Base-by-base conservation (phyloP, 2,888 invertebrate genomes). In the Eristalis arbustorum region DNA sequence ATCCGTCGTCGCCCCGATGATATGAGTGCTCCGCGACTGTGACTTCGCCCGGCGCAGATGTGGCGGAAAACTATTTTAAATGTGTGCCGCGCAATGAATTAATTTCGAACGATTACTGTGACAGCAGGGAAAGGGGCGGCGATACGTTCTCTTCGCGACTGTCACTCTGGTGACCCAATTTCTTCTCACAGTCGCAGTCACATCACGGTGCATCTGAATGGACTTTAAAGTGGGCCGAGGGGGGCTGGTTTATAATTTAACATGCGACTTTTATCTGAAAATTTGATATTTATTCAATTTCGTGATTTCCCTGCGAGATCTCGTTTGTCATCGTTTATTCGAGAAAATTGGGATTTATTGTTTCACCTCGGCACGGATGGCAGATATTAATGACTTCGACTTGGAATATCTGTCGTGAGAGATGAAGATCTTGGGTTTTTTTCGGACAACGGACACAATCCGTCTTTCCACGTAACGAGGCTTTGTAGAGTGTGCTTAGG, bases 71-170 rank as follows among this genome's bases (percentile, higher is more conserved):
- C 61, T 42, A 61, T 71, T 72, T 72, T 62, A 31, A 49, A 28
- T 63, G 72, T 72, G 49, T 25, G 67, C 67, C 25, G 37, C 25
- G 37, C 69, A 72, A 49, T 72, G 62, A 72, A 72, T 72, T 72
- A 62, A 72, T 72, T 62, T 72, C 62, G 62, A 49, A 73, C 63
- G 63, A 63, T 73, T 73, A 73, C 49, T 63, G 72, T 73, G 72
- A 73, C 62, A 73, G 63, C 62, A 31, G 34, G 13, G 23, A 25
- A 10, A 25, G 3, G 28, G 49, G 49, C 25, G 23, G 18, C 8
- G 49, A 18, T n/a, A n/a, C 4, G 42, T 42, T n/a, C 10, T 37
- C 11, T 13, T n/a, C n/a, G 13, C 5, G n/a, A 18, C 49, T 49
- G 49, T 49, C 18, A 49, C 18, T 18, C 18, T 18, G 18, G 49